Conservation (phyloP, 2,888 invertebrate species). For the Drosophila kanekoi region DNA sequence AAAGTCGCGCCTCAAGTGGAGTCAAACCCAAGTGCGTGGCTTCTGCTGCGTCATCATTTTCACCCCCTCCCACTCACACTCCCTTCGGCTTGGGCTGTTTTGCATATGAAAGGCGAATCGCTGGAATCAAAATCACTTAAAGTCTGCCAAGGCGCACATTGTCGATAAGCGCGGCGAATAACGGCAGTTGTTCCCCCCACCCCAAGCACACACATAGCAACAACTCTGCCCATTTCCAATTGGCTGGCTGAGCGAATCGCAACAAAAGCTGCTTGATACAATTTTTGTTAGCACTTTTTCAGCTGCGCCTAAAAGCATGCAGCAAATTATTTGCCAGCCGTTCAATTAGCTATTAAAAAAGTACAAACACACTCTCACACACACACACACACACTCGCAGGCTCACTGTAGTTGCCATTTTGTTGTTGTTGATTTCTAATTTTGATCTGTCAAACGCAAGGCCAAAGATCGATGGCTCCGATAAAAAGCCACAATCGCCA, state of each 20-base stretch:
- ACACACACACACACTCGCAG: neutral
- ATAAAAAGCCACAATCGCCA: conserved; percentile 65
- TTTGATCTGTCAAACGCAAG: conserved; percentile 82
- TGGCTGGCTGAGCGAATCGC: conserved; percentile 22
- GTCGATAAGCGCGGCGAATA: conserved; percentile 63
- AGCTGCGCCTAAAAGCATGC: conserved; percentile 58
- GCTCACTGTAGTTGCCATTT: conserved; percentile 2
- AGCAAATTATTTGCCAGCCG: conserved; percentile 67
- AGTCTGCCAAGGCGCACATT: conserved; percentile 45
- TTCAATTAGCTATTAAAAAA: conserved; percentile 74
- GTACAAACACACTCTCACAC: neutral
- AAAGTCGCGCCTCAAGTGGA: conserved; percentile 41
- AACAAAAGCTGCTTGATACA: conserved; percentile 61
- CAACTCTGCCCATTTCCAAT: neutral
- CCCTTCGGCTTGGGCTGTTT: conserved; percentile 46
- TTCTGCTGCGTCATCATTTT: conserved; percentile 60
- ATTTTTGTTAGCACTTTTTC: conserved; percentile 62
- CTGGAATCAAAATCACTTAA: conserved; percentile 70
- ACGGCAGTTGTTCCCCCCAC: conserved; percentile 5
- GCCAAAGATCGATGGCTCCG: conserved; percentile 82
- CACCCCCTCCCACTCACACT: neutral
- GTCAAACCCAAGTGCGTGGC: conserved; percentile 47
- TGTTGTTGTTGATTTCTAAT: conserved; percentile 72
- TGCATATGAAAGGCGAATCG: conserved; percentile 78
- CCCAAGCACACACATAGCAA: too few species aligned